Base-by-base conservation (phyloP, 2,888 invertebrate genomes). In the Drepanosiphum platanoidis region DNA sequence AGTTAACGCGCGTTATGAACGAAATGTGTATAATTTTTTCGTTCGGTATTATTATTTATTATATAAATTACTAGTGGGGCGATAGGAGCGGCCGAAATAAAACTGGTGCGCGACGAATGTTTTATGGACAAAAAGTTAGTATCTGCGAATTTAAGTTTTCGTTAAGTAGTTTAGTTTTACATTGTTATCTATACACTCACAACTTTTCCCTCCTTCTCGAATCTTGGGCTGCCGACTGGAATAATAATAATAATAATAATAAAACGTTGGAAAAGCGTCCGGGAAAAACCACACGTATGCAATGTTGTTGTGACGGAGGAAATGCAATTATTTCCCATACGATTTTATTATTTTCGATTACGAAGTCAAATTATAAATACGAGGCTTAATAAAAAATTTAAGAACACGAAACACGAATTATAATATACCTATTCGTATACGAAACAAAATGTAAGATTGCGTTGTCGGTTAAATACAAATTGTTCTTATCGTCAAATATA, bases 111-210 rank as follows among this genome's bases (percentile, higher is more conserved):
- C 82, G 64, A 64, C 82, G 82, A 83, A 74, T 83, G 74, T 83
- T 83, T 83, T 83, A 74, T 83, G 82, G 64, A 66, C 82, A 83
- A 74, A 83, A 83, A 74, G 61, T 83, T 74, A 64, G 64, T 74
- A 66, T 83, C 74, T 74, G 11, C 64, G 34, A 74, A 83, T 83
- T 83, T 66, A 83, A 83, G 82, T 83, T 83, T 74, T 74, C 18
- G 82, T 74, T 74, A 83, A 83, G 82, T 64, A 83, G 74, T 74
- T 81, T 71, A 71, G 81, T 81, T 81, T 81, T 71, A 58, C 58
- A 71, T 71, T 83, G 82, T 74, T 74, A 83, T 83, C 82, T 83
- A 74, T 34, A n/a, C 72, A 42, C 30, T n/a, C n/a, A n/a, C n/a
- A n/a, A 82, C 72, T 61, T 64, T 79, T 66, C 46, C 32, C 11